Evolutionary conservation across 2,113 vertebrate species (phyloP), one percentile per base, ranked within the genome.

Genomic region (Psammodynastes pulverulentus): DNA sequence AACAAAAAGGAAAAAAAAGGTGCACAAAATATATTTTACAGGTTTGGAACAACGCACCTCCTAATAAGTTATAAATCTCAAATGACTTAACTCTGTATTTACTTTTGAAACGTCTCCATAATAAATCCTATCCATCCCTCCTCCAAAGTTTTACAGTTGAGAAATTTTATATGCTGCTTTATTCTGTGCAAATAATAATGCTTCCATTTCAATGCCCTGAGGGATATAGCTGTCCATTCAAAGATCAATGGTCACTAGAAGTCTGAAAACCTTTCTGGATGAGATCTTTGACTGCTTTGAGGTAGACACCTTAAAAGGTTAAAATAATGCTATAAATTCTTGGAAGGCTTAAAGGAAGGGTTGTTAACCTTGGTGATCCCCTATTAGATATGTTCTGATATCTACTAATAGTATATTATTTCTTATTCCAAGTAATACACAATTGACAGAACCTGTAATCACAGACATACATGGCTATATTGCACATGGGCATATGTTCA

Each of bases 231-330:
- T 97, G 94, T 93, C 94, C 94, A 92, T 93, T 93, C 93, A 62
- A 96, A 97, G 95, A 96, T 95, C 96, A 96, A 90, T 97, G 96
- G 95, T 97, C 96, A 95, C 92, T 92, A 62, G 95, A 95, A 96
- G 94, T 93, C 94, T 95, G 94, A 96, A 93, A 94, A 96, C 93
- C 94, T 91, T 95, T 90, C 92, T 92, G 95, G 95, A 95, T 96
- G 95, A 96, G 94, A 96, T 97, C 94, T 96, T 96, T 94, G 95
- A 95, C 95, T 94, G 90, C 95, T 97, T 97, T 96, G 95, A 97
- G 97, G 94, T 94, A 90, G 95, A 95, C 96, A 94, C 91, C 96
- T 95, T 97, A 95, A 96, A 96, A 96, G 1, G 15, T 96, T 96
- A 95, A 90, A 88, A 93, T 89, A 96, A 96, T 94, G 94, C 95